Evolutionary conservation across 2,888 invertebrate genomes (phyloP), one percentile per base, ranked within the genome.

Genomic region (Colletes collaris): DNA sequence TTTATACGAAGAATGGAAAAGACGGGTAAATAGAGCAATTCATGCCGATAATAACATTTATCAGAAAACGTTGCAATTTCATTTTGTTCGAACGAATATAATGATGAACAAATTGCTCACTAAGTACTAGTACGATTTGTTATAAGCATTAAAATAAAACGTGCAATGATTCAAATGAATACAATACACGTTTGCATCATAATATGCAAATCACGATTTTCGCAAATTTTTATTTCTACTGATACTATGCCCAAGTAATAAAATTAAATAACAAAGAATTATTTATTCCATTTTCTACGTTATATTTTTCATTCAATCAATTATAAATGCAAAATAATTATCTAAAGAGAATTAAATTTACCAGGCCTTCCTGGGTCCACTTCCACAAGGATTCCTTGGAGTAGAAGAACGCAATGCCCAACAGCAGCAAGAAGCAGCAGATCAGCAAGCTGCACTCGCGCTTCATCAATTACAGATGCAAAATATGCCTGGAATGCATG

Each of bases 351-450:
- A 86, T 83, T 83, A 84, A 40, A 52, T 66, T 70, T 70, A 76
- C 4, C 10, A 96, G 96, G 96, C 97, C 7, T 95, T 97, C 89
- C 93, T 98, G 62, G 97, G 97, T 0, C 96, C 97, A 3, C 93
- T 98, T 37, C 97, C 98, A 0, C 94, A 95, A 8, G 96, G 97
- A 83, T 98, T 98, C 91, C 94, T 98, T 46, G 94, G 95, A 81
- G 90, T 95, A 63, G 92, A 92, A 46, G 90, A 94, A 7, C 93
- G 95, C 50, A 95, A 94, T 75, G 94, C 95, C 1, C 94, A 95
- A 53, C 94, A 95, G 79, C 96, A 96, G 86, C 96, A 96, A 88
- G 95, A 97, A 86, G 96, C 96, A 64, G 95, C 96, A 1, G 97
- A 97, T 93, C 96, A 96, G 86, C 96, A 97, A 92, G 95, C 97